Evolutionary conservation across 2,797 vertebrate species (phyloP).

Genomic region (Urocyon cinereoargenteus): DNA sequence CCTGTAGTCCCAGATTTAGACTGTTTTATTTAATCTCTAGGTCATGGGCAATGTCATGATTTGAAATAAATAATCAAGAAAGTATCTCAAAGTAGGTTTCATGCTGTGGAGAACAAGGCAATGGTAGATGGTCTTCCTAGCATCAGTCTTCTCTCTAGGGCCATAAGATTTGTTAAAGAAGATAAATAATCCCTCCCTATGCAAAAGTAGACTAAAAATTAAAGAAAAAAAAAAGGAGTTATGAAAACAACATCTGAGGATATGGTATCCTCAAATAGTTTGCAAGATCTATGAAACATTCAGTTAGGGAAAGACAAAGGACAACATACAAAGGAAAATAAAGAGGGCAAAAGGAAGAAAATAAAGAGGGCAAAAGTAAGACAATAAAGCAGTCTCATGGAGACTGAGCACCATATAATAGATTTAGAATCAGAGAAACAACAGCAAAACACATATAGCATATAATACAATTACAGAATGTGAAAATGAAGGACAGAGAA

Average conservation of each 20-base stretch:
- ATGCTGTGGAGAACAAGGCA: background rate
- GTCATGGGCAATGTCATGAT: background rate
- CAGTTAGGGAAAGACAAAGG: background rate
- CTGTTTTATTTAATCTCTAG: background rate
- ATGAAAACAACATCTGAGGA: background rate
- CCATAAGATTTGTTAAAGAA: background rate
- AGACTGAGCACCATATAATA: background rate
- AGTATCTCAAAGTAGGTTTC: background rate
- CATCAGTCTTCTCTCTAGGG: background rate
- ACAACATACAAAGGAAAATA: background rate
- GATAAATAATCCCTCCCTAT: background rate
- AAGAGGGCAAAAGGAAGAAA: background rate
- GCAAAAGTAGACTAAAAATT: background rate
- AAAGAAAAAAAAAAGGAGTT: background rate
- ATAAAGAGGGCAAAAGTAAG: background rate
- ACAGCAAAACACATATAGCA: background rate
- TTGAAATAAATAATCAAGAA: background rate
- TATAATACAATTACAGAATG: background rate
- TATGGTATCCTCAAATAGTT: background rate
- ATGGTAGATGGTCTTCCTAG: background rate
- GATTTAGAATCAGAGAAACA: background rate
- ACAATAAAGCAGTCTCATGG: background rate
- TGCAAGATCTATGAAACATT: background rate
- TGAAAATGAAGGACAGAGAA: background rate
- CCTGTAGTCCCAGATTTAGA: background rate